Conservation (phyloP, 2,113 vertebrate genomes). For the Poecile atricapillus region DNA sequence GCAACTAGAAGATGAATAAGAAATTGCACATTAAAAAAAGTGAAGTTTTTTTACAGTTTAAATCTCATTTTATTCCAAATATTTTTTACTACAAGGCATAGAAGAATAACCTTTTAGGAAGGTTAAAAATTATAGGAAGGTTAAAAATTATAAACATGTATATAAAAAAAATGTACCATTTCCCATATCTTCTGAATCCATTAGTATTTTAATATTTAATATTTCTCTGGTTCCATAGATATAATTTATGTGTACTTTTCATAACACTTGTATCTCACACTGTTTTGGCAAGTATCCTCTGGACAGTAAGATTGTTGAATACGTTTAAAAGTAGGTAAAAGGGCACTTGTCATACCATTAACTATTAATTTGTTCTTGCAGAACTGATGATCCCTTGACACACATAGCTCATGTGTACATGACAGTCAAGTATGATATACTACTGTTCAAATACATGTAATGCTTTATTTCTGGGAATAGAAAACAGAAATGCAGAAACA, state of each 20-base stretch:
- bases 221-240: not conserved
- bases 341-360: conserved; percentile 10
- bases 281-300: conserved; percentile 8
- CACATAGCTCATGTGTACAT: not conserved
- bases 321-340: conserved; percentile 5
- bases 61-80: not conserved
- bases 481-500: not conserved
- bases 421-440: not conserved
- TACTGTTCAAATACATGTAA: not conserved
- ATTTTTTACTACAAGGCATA: not conserved
- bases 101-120: not conserved
- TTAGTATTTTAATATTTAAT: conserved; percentile 37
- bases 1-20: not conserved
- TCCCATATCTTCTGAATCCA: not conserved
- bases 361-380: conserved; percentile 29
- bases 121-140: not conserved
- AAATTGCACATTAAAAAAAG: not conserved
- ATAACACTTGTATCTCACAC: not conserved
- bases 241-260: not conserved
- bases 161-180: not conserved
- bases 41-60: not conserved
- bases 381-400: conserved; percentile 19
- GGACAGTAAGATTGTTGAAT: not conserved
- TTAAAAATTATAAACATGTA: not conserved
- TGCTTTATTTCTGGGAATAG: not conserved